Percentiles rank a stretch among this genome's conserved stretches.
Conservation (phyloP, 2,113 vertebrate genomes). For the Oreochromis tanganicae region DNA sequence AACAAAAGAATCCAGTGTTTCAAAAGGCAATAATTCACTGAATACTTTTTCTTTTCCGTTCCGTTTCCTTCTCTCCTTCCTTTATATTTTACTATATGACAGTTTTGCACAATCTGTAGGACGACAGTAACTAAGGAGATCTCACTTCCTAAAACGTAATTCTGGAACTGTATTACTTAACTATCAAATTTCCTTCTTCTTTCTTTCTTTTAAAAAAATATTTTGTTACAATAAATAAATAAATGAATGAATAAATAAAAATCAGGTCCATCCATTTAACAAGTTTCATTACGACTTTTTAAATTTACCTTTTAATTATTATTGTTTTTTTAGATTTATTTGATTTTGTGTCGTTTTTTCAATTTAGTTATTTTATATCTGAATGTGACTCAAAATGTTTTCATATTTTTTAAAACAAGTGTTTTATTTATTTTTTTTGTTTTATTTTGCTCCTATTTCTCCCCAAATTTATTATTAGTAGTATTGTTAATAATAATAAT, state of each 20-base stretch:
- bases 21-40: background rate
- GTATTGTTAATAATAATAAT: background rate
- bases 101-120: background rate
- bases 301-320: background rate
- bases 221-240: background rate
- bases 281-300: background rate
- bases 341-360: background rate
- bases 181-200: background rate
- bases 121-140: background rate
- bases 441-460: background rate
- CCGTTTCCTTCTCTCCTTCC: background rate
- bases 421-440: background rate
- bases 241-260: background rate
- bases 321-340: background rate
- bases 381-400: background rate
- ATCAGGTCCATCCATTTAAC: background rate
- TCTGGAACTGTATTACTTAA: background rate
- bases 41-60: conserved; percentile 16
- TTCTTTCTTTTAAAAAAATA: background rate
- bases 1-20: background rate
- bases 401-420: background rate
- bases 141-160: background rate
- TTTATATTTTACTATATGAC: background rate
- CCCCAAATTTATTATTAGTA: background rate
- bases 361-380: background rate